Evolutionary conservation across 1,140 invertebrate species (phyloP).

Genomic region (Ceratina australensis): DNA sequence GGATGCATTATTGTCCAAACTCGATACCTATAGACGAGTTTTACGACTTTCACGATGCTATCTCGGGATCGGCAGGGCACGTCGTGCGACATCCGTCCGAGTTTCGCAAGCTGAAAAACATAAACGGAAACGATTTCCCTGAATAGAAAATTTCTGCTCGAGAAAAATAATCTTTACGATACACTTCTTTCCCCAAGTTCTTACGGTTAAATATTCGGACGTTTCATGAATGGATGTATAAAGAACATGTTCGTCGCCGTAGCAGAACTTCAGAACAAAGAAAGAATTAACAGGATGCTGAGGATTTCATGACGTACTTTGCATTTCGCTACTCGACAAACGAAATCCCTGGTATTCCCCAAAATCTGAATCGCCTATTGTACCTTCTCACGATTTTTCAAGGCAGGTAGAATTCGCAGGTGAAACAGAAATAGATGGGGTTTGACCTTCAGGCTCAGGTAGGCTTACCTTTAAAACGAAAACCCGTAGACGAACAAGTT

Average conservation of each 20-base stretch:
- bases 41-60: slow-evolving; percentile 28
- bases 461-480: background rate
- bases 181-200: too few relatives aligned
- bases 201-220: too few relatives aligned
- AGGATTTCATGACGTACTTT: background rate
- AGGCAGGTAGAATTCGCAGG: slow-evolving; percentile 42
- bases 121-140: slow-evolving; percentile 5
- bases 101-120: background rate
- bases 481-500: background rate
- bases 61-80: background rate
- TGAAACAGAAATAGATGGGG: slow-evolving; percentile 21
- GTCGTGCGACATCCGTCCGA: background rate
- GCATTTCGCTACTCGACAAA: too few relatives aligned
- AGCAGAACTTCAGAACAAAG: too few relatives aligned
- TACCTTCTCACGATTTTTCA: slow-evolving; percentile 29
- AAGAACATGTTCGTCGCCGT: too few relatives aligned
- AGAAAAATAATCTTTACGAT: background rate
- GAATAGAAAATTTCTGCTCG: background rate
- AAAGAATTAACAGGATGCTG: background rate
- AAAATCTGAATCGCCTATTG: background rate
- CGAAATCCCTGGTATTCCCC: background rate
- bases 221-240: too few relatives aligned
- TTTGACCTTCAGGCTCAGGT: slow-evolving; percentile 10
- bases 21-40: slow-evolving; percentile 1
- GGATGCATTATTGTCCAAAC: slow-evolving; percentile 18